Conservation (phyloP, 1,140 invertebrate genomes). For the Ostrea denselamellosa region DNA sequence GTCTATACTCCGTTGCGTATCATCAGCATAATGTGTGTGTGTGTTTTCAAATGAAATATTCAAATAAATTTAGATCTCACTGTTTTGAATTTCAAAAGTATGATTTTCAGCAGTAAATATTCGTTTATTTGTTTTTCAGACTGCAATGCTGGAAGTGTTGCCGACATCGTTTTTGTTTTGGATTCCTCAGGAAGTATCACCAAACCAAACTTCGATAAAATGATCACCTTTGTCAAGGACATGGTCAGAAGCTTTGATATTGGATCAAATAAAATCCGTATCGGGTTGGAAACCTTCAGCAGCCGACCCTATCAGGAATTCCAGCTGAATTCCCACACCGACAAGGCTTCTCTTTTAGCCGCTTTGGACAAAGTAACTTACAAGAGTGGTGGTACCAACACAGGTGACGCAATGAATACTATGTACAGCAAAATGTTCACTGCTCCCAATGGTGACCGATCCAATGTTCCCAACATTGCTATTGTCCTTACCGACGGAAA, state of each 20-base stretch:
- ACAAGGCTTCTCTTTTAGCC: slow-evolving; percentile 55
- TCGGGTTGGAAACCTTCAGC: slow-evolving; percentile 70
- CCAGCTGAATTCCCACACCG: slow-evolving; percentile 66
- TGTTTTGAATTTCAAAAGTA: no score
- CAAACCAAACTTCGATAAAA: slow-evolving; percentile 65
- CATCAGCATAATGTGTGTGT: no score
- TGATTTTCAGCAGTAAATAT: neutral
- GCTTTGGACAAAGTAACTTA: slow-evolving; percentile 65
- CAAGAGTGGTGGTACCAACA: slow-evolving; percentile 70
- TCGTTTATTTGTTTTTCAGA: slow-evolving; percentile 47
- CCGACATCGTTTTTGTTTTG: slow-evolving; percentile 69
- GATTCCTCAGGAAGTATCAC: slow-evolving; percentile 70
- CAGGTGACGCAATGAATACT: slow-evolving; percentile 66
- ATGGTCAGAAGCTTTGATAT: slow-evolving; percentile 62
- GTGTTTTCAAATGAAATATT: no score
- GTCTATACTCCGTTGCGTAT: no score
- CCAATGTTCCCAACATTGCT: slow-evolving; percentile 65
- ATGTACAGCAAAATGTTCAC: slow-evolving; percentile 65
- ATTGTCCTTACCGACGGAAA: slow-evolving; percentile 73
- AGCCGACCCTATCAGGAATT: slow-evolving; percentile 67
- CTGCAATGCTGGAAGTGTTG: slow-evolving; percentile 62
- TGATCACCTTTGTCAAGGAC: slow-evolving; percentile 69
- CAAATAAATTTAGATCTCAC: no score
- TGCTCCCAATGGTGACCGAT: slow-evolving; percentile 60
- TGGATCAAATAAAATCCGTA: slow-evolving; percentile 61